Conservation (phyloP, 2,888 invertebrate species). For the Pachycephus smyrnensis region DNA sequence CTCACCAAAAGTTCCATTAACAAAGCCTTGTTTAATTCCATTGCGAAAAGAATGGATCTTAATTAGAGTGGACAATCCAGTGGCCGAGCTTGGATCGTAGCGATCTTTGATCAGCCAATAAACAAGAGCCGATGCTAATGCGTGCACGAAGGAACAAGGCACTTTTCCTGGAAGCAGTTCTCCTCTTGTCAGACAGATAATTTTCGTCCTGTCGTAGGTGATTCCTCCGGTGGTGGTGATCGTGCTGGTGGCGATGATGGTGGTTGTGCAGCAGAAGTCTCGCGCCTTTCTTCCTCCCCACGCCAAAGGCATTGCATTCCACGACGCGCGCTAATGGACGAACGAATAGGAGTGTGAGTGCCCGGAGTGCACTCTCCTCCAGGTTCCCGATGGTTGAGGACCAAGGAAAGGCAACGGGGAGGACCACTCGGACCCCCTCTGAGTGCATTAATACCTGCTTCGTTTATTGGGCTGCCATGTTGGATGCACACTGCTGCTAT, state of each 20-base stretch:
- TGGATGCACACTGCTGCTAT: slow-evolving; percentile 9
- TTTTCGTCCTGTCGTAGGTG: slow-evolving; percentile 43
- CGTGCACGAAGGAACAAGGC: slow-evolving; percentile 14
- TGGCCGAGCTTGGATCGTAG: background rate
- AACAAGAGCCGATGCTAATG: slow-evolving; percentile 32
- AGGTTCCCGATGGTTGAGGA: slow-evolving; percentile 15
- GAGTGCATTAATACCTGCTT: slow-evolving; percentile 25
- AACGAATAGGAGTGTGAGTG: slow-evolving; percentile 36
- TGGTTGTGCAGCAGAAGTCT: slow-evolving; percentile 11
- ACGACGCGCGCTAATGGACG: slow-evolving; percentile 48
- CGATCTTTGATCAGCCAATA: slow-evolving; percentile 28
- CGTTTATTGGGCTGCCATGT: slow-evolving; percentile 32
- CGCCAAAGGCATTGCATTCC: slow-evolving; percentile 40
- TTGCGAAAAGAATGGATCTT: slow-evolving; percentile 14
- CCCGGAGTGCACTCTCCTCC: slow-evolving; percentile 31
- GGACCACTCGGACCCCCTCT: slow-evolving; percentile 19
- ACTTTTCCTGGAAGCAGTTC: slow-evolving; percentile 57
- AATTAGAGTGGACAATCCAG: slow-evolving; percentile 35
- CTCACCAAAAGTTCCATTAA: background rate
- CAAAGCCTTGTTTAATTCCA: background rate
- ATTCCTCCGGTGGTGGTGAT: slow-evolving; percentile 23
- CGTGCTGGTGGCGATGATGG: background rate
- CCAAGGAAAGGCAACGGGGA: slow-evolving; percentile 17
- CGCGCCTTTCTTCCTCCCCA: slow-evolving; percentile 26
- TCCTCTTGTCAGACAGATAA: slow-evolving; percentile 51